phyloP scores from a whole-genome alignment of 2,888 invertebrate genomes.

The Phengaris alcon region DNA sequence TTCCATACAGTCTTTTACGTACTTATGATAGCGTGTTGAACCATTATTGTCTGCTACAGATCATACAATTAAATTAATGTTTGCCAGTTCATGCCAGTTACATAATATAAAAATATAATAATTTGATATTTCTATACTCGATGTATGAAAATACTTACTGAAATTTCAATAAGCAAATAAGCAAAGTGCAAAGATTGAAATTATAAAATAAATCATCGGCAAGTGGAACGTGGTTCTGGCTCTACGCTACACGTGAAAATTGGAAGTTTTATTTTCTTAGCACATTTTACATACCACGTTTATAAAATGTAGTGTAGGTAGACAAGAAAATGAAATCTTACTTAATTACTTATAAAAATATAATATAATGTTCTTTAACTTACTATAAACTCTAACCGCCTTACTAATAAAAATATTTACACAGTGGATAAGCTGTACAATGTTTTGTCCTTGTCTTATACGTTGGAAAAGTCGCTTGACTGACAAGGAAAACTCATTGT shows the following conservation, averaged over 20 bases:
- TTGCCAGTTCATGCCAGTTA: neutral
- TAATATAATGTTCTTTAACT: no score
- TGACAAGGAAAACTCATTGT: no score
- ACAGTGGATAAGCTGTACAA: no score
- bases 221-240: neutral
- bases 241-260: neutral
- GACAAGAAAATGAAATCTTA: no score
- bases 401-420: no score
- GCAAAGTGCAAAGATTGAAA: neutral
- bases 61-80: constrained; percentile 11
- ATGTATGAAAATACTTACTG: neutral
- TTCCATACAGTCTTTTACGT: constrained; percentile 2
- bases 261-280: neutral
- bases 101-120: neutral
- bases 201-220: neutral
- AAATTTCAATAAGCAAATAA: neutral
- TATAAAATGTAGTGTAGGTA: no score
- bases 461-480: no score
- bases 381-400: no score
- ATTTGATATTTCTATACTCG: neutral
- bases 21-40: neutral
- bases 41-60: neutral
- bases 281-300: no score
- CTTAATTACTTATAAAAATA: no score
- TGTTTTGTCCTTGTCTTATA: no score